These are phyloP conservation scores for Chondrosia reniformis DNA, from an alignment of 37 sponge, comb jelly and placozoan genomes.

Conservation along the genomic window DNA sequence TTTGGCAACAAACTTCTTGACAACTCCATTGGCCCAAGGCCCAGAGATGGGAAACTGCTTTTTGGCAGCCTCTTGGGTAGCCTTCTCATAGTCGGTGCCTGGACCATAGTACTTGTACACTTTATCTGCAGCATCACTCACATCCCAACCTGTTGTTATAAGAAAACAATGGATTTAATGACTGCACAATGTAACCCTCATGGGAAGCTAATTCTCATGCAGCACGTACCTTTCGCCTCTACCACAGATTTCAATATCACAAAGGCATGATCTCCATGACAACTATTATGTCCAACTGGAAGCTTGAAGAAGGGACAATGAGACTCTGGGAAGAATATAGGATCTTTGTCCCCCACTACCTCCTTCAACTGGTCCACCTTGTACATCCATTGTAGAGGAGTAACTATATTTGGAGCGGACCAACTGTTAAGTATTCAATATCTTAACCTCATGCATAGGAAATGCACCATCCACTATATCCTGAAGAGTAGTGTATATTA, in stretches of 20 bases:
- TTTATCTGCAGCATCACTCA: neutral
- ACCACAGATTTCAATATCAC: conserved; percentile 33
- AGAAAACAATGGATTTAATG: too few relatives aligned
- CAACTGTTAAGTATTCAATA: too few relatives aligned
- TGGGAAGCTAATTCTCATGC: too few relatives aligned
- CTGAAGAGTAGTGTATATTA: too few relatives aligned
- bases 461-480: too few relatives aligned
- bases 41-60: conserved; percentile 14
- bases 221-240: conserved; percentile 42
- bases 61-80: neutral
- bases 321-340: conserved; percentile 15
- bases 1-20: conserved; percentile 40
- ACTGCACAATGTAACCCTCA: too few relatives aligned
- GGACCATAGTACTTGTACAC: conserved; percentile 40
- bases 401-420: conserved; percentile 7
- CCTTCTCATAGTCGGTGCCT: conserved; percentile 33
- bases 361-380: conserved; percentile 29
- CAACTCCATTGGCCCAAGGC: conserved; percentile 36
- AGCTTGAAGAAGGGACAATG: conserved; percentile 43
- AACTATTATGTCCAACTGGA: conserved; percentile 14
- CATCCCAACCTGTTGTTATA: conserved; percentile 35
- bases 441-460: too few relatives aligned
- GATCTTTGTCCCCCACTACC: neutral
- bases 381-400: conserved; percentile 54
- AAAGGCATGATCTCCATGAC: conserved; percentile 29